phyloP scores from a whole-genome alignment of 2,113 vertebrate genomes.

The Cinclus mexicanus region DNA sequence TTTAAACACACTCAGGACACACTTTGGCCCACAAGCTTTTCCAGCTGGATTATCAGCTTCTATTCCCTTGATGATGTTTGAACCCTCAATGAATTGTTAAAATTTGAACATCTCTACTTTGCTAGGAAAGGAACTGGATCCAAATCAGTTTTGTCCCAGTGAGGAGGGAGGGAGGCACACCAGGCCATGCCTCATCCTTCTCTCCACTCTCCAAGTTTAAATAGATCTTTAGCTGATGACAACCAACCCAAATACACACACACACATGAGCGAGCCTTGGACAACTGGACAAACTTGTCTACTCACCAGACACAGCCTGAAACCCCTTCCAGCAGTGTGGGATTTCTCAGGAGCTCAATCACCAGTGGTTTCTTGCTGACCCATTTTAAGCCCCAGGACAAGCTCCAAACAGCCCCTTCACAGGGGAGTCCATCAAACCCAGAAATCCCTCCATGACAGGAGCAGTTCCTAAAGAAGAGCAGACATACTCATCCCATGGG shows the following conservation, averaged over 20 bases:
- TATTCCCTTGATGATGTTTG: neutral
- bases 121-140: neutral
- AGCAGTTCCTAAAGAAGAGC: neutral
- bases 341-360: neutral
- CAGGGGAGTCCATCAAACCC: neutral
- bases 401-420: neutral
- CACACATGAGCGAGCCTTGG: rapidly evolving
- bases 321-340: neutral
- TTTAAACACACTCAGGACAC: neutral
- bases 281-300: neutral
- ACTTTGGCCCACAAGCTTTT: neutral
- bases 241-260: neutral
- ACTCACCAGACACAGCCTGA: neutral
- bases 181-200: neutral
- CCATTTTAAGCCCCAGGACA: neutral
- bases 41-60: neutral
- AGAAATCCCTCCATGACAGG: neutral
- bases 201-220: neutral
- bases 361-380: neutral
- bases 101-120: neutral
- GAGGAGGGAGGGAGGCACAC: neutral
- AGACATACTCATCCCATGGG: neutral
- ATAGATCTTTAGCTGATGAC: neutral
- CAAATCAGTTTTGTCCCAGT: neutral
- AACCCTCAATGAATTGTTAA: neutral